phyloP scores from a whole-genome alignment of 2,888 invertebrate species.

The Xiphydria camelus region DNA sequence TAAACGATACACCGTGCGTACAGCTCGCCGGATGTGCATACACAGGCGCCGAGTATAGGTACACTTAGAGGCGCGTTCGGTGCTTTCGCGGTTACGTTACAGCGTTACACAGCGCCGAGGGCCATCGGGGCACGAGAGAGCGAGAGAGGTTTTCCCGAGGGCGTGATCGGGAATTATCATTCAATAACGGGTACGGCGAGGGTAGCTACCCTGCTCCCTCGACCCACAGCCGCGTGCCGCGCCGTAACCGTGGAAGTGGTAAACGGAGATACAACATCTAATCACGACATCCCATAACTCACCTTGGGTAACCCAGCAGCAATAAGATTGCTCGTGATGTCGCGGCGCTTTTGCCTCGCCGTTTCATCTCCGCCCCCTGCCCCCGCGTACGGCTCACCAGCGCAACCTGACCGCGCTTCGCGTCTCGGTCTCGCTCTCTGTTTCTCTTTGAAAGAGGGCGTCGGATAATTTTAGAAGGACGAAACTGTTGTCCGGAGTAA shows the following conservation, averaged over 20 bases:
- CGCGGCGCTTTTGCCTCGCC: neutral
- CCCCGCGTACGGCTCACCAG: too few species aligned
- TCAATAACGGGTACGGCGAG: conserved; percentile 36
- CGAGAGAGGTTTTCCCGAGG: conserved; percentile 26
- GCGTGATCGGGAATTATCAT: conserved; percentile 42
- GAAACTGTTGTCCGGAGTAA: too few species aligned
- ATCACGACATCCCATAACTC: conserved; percentile 5
- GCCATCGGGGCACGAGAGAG: conserved; percentile 16
- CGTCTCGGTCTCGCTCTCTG: too few species aligned
- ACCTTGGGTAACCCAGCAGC: neutral
- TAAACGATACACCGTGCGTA: too few species aligned
- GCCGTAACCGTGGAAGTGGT: neutral
- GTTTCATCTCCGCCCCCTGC: neutral
- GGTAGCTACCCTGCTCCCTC: conserved; percentile 12
- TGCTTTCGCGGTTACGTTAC: neutral
- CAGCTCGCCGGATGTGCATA: too few species aligned
- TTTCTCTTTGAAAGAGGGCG: too few species aligned
- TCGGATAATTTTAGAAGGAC: too few species aligned
- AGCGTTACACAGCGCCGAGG: conserved; percentile 24
- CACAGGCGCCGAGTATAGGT: too few species aligned
- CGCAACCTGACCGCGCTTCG: too few species aligned
- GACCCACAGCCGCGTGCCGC: conserved; percentile 3
- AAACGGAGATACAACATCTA: conserved; percentile 8
- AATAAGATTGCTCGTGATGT: neutral
- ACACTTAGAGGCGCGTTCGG: neutral